Evolutionary conservation across 2,113 vertebrate species (phyloP).

Genomic region (Cryptoleucopteryx plumbea): DNA sequence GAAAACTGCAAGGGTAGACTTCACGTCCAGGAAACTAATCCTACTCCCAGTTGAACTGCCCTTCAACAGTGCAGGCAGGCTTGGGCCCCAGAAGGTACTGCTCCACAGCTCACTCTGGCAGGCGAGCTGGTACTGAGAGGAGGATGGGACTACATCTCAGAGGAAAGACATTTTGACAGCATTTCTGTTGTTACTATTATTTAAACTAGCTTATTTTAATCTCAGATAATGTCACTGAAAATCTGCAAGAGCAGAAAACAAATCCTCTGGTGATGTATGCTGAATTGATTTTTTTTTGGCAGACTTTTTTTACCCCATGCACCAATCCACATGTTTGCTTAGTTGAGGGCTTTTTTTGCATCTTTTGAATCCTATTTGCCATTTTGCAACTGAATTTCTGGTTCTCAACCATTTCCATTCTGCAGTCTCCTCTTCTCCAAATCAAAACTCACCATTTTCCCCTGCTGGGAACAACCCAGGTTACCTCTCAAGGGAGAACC

Average conservation of each 20-base stretch:
- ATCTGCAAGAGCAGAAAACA: not conserved
- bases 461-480: not conserved
- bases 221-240: not conserved
- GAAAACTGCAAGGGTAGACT: not conserved
- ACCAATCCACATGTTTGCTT: not conserved
- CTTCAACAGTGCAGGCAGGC: not conserved
- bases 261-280: not conserved
- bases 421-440: not conserved
- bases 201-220: conserved; percentile 17
- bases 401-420: not conserved
- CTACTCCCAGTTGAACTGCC: not conserved
- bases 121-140: not conserved
- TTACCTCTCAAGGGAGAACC: not conserved
- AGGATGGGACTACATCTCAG: not conserved
- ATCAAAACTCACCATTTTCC: not conserved
- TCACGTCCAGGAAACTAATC: not conserved
- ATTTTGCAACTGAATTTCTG: not conserved
- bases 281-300: not conserved
- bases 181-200: conserved; percentile 11
- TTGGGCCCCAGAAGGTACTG: not conserved
- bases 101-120: not conserved
- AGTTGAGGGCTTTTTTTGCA: not conserved
- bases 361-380: not conserved
- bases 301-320: not conserved
- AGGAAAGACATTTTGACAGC: not conserved